Base-by-base conservation (phyloP, 2,888 invertebrate genomes). In the Papilio demoleus region DNA sequence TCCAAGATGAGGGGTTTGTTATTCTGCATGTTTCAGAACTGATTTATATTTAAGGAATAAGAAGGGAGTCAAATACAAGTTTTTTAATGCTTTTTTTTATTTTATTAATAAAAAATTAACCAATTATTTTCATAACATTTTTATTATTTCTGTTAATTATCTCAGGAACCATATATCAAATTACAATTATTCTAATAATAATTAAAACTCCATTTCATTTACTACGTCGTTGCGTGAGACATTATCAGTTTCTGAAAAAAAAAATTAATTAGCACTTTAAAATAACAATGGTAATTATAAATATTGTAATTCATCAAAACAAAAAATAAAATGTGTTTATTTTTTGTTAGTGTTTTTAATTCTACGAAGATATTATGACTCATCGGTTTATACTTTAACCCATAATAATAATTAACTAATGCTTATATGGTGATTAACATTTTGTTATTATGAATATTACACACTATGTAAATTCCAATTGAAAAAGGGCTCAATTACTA, bases 231-330 rank as follows among this genome's bases (percentile, higher is more conserved):
- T 17, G 93, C 93, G 66, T 93, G 93, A 8, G 87, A 81, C 85
- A 94, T 93, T n/a, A 94, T 89, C 74, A 92, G 77, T 90, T 90
- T 93, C 93, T 94, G 93, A 72, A 93, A 93, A 76, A 84, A 84
- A 80, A 63, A 60, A 31, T 31, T 24, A 6, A 70, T 40, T 53
- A 31, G 24, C 34, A 34, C 34, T 31, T 34, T 11, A 34, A 12
- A 50, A 58, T 8, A 34, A 58, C 12, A 34, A 58, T 8, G 2
- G 11, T 58, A 31, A 14, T 22, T 14, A 12, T 14, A 14, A 22
- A 5, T 50, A 14, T n/a, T n/a, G n/a, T n/a, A n/a, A n/a, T n/a
- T n/a, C n/a, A n/a, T 53, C 14, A 53, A n/a, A 5, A 53, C 14
- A 53, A 53, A 27, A 11, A 27, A n/a, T 27, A 8, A 53, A 53